A percentile compares a stretch with the other conserved stretches of the same genome.
phyloP scores from a whole-genome alignment of 2,113 vertebrate species.

The Otolemur garnettii region DNA sequence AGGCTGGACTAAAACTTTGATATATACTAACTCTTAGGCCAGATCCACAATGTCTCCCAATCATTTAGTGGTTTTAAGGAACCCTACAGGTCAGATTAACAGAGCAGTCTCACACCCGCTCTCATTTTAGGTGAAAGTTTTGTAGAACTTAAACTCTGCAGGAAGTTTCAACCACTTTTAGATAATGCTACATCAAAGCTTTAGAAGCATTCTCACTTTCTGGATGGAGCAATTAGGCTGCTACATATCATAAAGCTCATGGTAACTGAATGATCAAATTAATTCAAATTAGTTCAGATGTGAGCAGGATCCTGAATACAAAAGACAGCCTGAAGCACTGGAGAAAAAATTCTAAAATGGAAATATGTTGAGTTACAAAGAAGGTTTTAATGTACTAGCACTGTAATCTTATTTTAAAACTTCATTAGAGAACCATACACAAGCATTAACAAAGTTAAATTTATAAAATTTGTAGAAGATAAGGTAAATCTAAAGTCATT shows the following conservation, averaged over 20 bases:
- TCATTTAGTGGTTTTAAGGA: not conserved
- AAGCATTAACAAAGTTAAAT: conserved; percentile 45
- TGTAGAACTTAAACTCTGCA: not conserved
- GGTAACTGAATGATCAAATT: conserved; percentile 63
- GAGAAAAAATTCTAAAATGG: conserved; percentile 22
- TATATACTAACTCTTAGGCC: not conserved
- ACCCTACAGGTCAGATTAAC: not conserved
- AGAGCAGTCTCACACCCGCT: not conserved
- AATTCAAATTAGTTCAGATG: conserved; percentile 62
- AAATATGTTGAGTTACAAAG: conserved; percentile 59
- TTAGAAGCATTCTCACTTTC: not conserved
- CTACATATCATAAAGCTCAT: conserved; percentile 30
- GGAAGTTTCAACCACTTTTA: not conserved
- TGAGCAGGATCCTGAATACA: conserved; percentile 31
- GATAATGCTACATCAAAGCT: not conserved
- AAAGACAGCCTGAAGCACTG: conserved; percentile 59
- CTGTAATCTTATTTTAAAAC: conserved; percentile 73
- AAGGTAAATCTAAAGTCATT: conserved; percentile 57
- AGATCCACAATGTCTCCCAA: not conserved
- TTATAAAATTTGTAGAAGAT: conserved; percentile 12
- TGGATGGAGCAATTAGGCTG: not conserved
- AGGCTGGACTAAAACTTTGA: not conserved
- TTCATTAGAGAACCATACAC: conserved; percentile 56
- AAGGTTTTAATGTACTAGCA: conserved; percentile 54
- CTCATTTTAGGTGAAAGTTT: not conserved